These are phyloP conservation scores for Saccopteryx bilineata DNA, from an alignment of 2,113 vertebrate genomes.

Conservation along the genomic window DNA sequence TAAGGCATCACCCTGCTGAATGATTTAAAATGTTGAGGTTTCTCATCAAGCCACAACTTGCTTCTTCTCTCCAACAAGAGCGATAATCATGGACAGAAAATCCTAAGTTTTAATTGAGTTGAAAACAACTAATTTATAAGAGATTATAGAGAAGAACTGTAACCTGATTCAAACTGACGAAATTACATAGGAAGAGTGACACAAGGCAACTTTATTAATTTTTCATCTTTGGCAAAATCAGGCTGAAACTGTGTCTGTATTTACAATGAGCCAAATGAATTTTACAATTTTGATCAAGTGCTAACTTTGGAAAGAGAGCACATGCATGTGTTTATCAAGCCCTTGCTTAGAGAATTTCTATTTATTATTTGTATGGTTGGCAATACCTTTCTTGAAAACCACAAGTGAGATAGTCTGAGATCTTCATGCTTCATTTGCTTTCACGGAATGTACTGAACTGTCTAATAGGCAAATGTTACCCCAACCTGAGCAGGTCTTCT, in stretches of 20 bases:
- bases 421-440: not conserved
- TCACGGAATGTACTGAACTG: not conserved
- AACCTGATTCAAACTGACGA: not conserved
- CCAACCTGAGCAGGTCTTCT: not conserved
- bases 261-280: not conserved
- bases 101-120: not conserved
- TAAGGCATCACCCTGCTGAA: not conserved
- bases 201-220: not conserved
- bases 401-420: not conserved
- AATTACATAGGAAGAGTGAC: not conserved
- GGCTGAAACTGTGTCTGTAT: not conserved
- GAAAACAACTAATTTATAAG: not conserved
- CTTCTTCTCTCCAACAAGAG: not conserved
- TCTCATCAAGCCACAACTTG: not conserved
- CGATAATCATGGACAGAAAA: not conserved
- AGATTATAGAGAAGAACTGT: not conserved
- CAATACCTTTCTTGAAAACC: not conserved
- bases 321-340: not conserved
- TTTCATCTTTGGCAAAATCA: not conserved
- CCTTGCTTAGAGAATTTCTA: not conserved
- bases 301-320: not conserved
- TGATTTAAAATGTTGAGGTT: not conserved
- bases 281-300: not conserved
- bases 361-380: not conserved
- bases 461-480: not conserved